phyloP scores from a whole-genome alignment of 2,797 vertebrate species.

The Setipinna tenuifilis region DNA sequence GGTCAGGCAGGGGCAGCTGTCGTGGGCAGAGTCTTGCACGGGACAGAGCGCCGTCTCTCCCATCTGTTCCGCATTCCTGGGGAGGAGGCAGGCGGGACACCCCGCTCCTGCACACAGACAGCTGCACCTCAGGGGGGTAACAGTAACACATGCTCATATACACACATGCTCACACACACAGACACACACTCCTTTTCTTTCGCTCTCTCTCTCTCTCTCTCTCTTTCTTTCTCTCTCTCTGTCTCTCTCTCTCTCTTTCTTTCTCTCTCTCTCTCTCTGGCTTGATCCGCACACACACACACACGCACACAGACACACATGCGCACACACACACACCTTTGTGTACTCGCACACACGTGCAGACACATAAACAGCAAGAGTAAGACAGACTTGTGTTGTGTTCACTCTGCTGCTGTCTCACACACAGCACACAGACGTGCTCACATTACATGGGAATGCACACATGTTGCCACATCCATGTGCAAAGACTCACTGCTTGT shows the following conservation, averaged over 20 bases:
- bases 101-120: slow-evolving; percentile 61
- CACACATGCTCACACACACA: not conserved
- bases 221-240: too few relatives aligned
- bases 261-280: too few relatives aligned
- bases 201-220: too few relatives aligned
- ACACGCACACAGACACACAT: not conserved
- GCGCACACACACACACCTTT: not conserved
- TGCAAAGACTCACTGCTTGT: slow-evolving; percentile 1
- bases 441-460: not conserved
- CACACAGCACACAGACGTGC: not conserved
- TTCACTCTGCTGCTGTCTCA: not conserved
- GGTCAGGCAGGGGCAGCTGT: slow-evolving; percentile 64
- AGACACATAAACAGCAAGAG: slow-evolving; percentile 18
- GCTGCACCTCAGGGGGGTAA: slow-evolving; percentile 65
- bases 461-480: not conserved
- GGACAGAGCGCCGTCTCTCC: slow-evolving; percentile 59
- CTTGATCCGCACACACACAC: not conserved
- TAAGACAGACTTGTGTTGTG: not conserved
- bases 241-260: too few relatives aligned
- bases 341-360: not conserved
- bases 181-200: not conserved
- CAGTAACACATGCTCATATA: not conserved
- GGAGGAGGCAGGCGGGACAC: slow-evolving; percentile 62
- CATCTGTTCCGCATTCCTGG: slow-evolving; percentile 77
- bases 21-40: slow-evolving; percentile 50